Evolutionary conservation across 1,140 invertebrate species (phyloP).

Genomic region (Sipha flava): DNA sequence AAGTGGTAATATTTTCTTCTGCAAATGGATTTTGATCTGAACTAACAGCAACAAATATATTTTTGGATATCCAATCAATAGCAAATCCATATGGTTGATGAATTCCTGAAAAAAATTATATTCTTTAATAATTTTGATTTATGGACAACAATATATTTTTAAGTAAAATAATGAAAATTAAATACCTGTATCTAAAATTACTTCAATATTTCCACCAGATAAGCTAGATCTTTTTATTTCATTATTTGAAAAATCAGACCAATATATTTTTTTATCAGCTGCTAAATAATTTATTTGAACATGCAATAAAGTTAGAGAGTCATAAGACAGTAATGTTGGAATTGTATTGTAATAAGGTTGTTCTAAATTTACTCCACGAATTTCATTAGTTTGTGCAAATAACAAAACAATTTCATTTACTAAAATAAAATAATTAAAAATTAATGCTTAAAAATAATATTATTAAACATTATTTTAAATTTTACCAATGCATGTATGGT

Average conservation of each 20-base stretch:
- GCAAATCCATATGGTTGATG: slow-evolving; percentile 54
- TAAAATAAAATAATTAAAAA: slow-evolving; percentile 39
- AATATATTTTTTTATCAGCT: slow-evolving; percentile 60
- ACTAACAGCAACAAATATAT: slow-evolving; percentile 55
- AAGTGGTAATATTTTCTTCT: slow-evolving; percentile 39
- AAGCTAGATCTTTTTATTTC: slow-evolving; percentile 64
- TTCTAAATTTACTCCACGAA: slow-evolving; percentile 70
- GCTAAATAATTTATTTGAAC: slow-evolving; percentile 61
- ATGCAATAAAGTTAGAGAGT: slow-evolving; percentile 53
- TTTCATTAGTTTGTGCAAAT: slow-evolving; percentile 64
- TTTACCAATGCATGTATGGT: slow-evolving; percentile 59
- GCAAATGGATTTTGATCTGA: slow-evolving; percentile 46
- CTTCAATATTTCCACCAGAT: slow-evolving; percentile 56
- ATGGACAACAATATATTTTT: neutral
- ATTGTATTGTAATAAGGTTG: slow-evolving; percentile 67
- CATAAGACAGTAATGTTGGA: slow-evolving; percentile 54
- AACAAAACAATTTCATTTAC: slow-evolving; percentile 68
- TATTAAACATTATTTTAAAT: neutral
- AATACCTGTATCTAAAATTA: slow-evolving; percentile 62
- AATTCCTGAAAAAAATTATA: slow-evolving; percentile 45
- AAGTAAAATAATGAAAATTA: neutral
- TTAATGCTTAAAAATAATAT: neutral
- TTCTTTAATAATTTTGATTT: neutral
- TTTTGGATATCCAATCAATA: slow-evolving; percentile 67
- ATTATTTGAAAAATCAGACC: slow-evolving; percentile 65